Conservation (phyloP, 23 tunicate species). For the Diplosoma virens region DNA sequence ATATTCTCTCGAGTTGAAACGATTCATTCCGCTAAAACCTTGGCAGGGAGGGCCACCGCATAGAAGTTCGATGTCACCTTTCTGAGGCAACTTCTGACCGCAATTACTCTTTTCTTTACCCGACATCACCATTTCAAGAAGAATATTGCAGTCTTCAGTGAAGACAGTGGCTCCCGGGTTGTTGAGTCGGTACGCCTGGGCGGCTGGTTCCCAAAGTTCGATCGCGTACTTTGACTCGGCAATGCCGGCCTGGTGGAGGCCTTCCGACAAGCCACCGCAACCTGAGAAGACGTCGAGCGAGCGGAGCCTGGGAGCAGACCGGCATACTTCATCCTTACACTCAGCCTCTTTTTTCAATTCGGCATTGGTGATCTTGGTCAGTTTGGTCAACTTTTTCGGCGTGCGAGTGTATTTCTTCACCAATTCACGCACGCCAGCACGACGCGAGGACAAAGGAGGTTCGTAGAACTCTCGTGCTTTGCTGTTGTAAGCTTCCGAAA, state of each 20-base stretch:
- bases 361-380: slow-evolving; percentile 37
- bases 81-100: slow-evolving; percentile 75
- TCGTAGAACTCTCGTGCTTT: slow-evolving; percentile 35
- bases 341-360: slow-evolving; percentile 22
- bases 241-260: slow-evolving; percentile 91
- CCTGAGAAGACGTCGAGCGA: slow-evolving; percentile 90
- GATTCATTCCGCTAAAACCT: slow-evolving; percentile 96
- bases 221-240: slow-evolving; percentile 71
- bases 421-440: slow-evolving; percentile 38
- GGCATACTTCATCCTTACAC: neutral
- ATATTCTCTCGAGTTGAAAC: slow-evolving; percentile 85
- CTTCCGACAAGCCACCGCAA: slow-evolving; percentile 95
- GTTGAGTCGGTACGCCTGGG: slow-evolving; percentile 80
- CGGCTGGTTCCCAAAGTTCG: slow-evolving; percentile 83
- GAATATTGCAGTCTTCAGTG: slow-evolving; percentile 81
- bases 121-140: slow-evolving; percentile 61
- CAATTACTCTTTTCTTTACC: slow-evolving; percentile 65
- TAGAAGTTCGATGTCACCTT: slow-evolving; percentile 81
- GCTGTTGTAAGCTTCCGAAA: slow-evolving; percentile 48
- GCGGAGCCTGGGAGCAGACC: slow-evolving; percentile 29
- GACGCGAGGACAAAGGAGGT: slow-evolving; percentile 58
- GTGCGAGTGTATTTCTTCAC: slow-evolving; percentile 26
- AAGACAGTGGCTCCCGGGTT: slow-evolving; percentile 90
- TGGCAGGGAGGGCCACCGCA: slow-evolving; percentile 98
- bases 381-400: slow-evolving; percentile 31